These are phyloP conservation scores for Willowsia nigromaculata DNA, from an alignment of 2,888 invertebrate species.

Conservation along the genomic window DNA sequence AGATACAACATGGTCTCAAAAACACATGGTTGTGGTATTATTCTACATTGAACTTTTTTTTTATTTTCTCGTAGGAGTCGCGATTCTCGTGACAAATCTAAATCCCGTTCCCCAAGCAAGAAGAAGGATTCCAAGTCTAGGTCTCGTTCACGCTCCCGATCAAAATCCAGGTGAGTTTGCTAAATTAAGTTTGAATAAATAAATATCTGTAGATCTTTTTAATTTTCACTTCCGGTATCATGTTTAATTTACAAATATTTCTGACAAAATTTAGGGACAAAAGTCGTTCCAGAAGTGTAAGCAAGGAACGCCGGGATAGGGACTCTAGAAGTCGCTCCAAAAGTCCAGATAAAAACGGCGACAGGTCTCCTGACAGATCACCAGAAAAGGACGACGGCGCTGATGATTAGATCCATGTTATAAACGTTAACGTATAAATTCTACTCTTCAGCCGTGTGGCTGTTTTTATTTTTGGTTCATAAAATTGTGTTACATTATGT, in stretches of 20 bases:
- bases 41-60: slow-evolving; percentile 80
- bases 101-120: slow-evolving; percentile 81
- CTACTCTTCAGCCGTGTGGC: not conserved
- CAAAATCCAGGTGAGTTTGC: slow-evolving; percentile 74
- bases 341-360: slow-evolving; percentile 82
- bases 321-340: slow-evolving; percentile 82
- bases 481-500: not conserved
- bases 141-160: slow-evolving; percentile 82
- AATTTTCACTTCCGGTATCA: not conserved
- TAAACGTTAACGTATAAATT: not conserved
- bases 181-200: slow-evolving; percentile 15
- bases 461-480: slow-evolving; percentile 52
- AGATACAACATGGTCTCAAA: too few species aligned
- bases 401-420: slow-evolving; percentile 71
- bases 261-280: slow-evolving; percentile 76
- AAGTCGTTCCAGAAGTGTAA: slow-evolving; percentile 85
- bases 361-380: slow-evolving; percentile 80
- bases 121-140: slow-evolving; percentile 78
- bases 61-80: slow-evolving; percentile 83
- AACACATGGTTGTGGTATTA: too few species aligned
- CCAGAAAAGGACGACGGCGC: slow-evolving; percentile 71
- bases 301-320: slow-evolving; percentile 82
- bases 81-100: slow-evolving; percentile 84
- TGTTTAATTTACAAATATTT: not conserved
- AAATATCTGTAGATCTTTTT: not conserved